phyloP scores from a whole-genome alignment of 2,113 vertebrate genomes.

The Typhlomys cinereus region DNA sequence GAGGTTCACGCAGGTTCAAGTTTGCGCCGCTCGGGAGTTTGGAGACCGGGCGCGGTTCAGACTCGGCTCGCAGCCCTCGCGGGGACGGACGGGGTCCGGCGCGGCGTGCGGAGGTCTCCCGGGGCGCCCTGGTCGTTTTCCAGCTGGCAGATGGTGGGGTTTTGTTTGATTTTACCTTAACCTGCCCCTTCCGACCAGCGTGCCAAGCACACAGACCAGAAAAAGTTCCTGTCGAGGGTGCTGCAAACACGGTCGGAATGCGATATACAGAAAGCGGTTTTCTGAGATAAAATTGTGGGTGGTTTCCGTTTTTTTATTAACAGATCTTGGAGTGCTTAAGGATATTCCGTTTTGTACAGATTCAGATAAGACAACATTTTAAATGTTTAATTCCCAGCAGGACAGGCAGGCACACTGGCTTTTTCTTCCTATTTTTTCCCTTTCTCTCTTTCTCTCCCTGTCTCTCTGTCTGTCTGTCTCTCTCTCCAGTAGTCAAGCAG shows the following conservation, averaged over 20 bases:
- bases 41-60: not conserved
- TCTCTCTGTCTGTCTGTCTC: too few relatives aligned
- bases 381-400: not conserved
- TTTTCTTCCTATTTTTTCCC: not conserved
- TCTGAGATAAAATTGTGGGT: not conserved
- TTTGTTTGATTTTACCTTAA: not conserved
- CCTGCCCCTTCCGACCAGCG: not conserved
- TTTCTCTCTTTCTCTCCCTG: not conserved
- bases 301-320: not conserved
- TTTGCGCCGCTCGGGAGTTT: not conserved
- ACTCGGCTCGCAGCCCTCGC: not conserved
- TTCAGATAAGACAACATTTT: not conserved
- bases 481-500: not conserved
- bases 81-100: not conserved
- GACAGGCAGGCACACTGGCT: not conserved
- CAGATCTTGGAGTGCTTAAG: not conserved
- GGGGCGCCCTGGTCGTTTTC: not conserved
- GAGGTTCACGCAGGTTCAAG: not conserved
- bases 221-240: not conserved
- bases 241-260: not conserved
- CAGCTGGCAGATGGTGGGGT: not conserved
- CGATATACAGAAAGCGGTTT: not conserved
- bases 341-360: not conserved
- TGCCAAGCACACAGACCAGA: not conserved
- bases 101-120: not conserved